Base-by-base conservation (phyloP, 2,888 invertebrate genomes). In the Meteorus cinctellus region DNA sequence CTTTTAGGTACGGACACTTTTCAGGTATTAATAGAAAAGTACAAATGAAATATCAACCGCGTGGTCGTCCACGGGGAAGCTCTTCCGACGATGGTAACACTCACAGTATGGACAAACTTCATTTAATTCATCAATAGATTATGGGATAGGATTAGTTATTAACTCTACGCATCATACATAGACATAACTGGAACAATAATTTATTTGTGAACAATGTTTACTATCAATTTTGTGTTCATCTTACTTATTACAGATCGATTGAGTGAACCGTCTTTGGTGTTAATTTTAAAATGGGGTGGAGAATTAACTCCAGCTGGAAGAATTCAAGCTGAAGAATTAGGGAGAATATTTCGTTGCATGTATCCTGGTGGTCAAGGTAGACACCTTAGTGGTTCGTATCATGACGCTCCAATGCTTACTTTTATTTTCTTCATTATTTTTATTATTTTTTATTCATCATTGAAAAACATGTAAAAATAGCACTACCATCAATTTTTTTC, bases 11-110 rank as follows among this genome's bases (percentile, higher is more conserved):
- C 89, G 99, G 98, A 0, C 98, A 99, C 91, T 99, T 99, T 92
- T 99, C 98, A 66, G 99, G 99, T 62, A 99, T 99, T 86, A 99
- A 99, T 92, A 95, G 99, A 81, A 99, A 99, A 91, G 98, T 99
- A 78, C 99, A 99, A 92, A 95, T 99, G 94, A 99, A 99, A 91
- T 99, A 99, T 91, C 97, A 98, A 90, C 98, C 98, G 0, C 95
- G 96, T 84, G 98, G 98, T 0, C 92, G 97, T 77, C 97, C 97
- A 62, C 93, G 97, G 82, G 96, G 96, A 81, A 97, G 97, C 83
- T 96, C 96, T 90, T 97, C 97, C 84, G 97, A 97, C 92, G 97
- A 97, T 93, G 97, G 96, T 95, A 95, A 93, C 92, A 90, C 90
- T 88, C 84, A 83, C 78, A 87, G 87, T 88, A 85, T 84, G 86